These are phyloP conservation scores for Caenorhabditis wallacei DNA, from an alignment of 2,888 invertebrate genomes.

Conservation along the genomic window DNA sequence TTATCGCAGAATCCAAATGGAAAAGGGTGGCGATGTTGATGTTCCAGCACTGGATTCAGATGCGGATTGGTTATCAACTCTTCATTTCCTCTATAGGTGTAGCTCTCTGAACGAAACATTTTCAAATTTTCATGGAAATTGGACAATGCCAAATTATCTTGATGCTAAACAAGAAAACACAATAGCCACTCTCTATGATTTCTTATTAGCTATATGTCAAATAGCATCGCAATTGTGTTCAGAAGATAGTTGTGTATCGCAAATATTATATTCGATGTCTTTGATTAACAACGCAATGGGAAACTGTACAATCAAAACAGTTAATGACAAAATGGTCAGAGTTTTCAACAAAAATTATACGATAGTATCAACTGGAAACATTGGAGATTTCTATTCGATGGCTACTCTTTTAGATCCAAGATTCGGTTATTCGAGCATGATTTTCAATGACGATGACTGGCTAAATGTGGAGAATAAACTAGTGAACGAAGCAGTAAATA, in stretches of 20 bases:
- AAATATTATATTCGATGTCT: conserved; percentile 40
- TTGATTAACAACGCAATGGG: conserved; percentile 27
- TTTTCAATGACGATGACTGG: conserved; percentile 39
- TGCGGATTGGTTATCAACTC: conserved; percentile 44
- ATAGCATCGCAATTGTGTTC: conserved; percentile 27
- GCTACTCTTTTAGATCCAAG: conserved; percentile 41
- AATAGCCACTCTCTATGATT: conserved; percentile 32
- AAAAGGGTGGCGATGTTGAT: background rate
- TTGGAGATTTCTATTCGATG: conserved; percentile 36
- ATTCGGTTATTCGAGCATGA: conserved; percentile 29
- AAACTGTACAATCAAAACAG: conserved; percentile 15
- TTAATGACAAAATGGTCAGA: conserved; percentile 5
- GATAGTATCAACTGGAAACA: conserved; percentile 15
- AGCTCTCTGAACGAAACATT: background rate
- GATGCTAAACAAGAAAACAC: conserved; percentile 14
- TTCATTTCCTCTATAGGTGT: conserved; percentile 32
- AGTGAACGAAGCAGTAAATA: background rate
- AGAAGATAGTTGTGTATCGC: conserved; percentile 37
- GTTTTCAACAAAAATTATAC: conserved; percentile 31
- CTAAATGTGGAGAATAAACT: conserved; percentile 16
- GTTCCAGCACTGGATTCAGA: conserved; percentile 18
- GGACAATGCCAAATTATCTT: conserved; percentile 48
- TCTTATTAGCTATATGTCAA: conserved; percentile 13
- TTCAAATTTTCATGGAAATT: conserved; percentile 12
- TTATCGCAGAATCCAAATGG: conserved; percentile 32